Percentiles rank a stretch among this genome's conserved stretches.
Conservation (phyloP, 1,140 invertebrate genomes). For the Cotesia chilonis region DNA sequence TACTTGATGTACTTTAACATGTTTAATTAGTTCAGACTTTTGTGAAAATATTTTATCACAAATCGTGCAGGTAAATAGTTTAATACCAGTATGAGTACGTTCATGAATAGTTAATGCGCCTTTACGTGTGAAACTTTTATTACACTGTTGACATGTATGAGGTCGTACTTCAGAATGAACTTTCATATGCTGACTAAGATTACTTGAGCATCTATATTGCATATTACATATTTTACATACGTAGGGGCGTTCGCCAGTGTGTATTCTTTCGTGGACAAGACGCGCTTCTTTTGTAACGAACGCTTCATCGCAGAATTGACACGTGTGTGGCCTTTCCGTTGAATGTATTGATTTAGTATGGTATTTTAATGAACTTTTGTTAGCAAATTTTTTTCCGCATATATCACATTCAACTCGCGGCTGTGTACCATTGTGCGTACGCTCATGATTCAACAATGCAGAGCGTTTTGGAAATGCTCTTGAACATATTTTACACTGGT, state of each 20-base stretch:
- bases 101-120: slow-evolving; percentile 69
- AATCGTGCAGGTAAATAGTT: slow-evolving; percentile 62
- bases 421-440: slow-evolving; percentile 43
- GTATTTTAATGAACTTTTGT: slow-evolving; percentile 51
- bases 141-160: slow-evolving; percentile 64
- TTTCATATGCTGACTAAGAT: slow-evolving; percentile 58
- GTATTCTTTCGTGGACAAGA: slow-evolving; percentile 66
- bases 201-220: slow-evolving; percentile 56
- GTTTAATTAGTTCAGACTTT: slow-evolving; percentile 59
- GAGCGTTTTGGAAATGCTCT: slow-evolving; percentile 43
- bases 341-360: slow-evolving; percentile 64
- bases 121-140: slow-evolving; percentile 61
- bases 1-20: slow-evolving; percentile 52
- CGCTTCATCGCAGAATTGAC: slow-evolving; percentile 67
- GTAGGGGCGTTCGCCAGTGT: slow-evolving; percentile 71
- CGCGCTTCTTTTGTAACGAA: slow-evolving; percentile 65
- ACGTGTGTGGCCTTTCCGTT: slow-evolving; percentile 66
- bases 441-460: slow-evolving; percentile 45
- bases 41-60: slow-evolving; percentile 62
- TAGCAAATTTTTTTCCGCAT: slow-evolving; percentile 53
- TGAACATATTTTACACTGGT: slow-evolving; percentile 46
- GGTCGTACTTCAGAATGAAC: slow-evolving; percentile 66
- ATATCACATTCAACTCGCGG: slow-evolving; percentile 46
- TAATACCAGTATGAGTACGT: slow-evolving; percentile 75
- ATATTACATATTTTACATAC: slow-evolving; percentile 60